Conservation (phyloP, 2,797 vertebrate genomes). For the Florisuga fusca region DNA sequence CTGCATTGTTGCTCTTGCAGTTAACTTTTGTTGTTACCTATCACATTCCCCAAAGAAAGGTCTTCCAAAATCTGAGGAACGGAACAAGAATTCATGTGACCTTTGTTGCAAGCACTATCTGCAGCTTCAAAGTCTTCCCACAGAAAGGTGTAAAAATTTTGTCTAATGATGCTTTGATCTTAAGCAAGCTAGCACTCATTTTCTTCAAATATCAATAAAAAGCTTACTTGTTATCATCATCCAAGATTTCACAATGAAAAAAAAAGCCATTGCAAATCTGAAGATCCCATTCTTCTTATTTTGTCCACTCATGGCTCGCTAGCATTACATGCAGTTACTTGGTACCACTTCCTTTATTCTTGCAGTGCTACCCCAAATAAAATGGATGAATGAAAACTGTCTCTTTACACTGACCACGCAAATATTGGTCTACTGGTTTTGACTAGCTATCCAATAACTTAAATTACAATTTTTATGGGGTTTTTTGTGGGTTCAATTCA, state of each 20-base stretch:
- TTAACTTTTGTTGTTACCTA: background rate
- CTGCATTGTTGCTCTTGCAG: rapidly evolving
- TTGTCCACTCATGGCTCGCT: background rate
- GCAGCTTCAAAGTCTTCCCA: background rate
- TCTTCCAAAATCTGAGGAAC: background rate
- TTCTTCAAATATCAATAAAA: background rate
- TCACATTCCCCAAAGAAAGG: background rate
- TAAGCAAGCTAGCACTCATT: background rate
- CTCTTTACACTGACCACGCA: background rate
- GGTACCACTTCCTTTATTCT: background rate
- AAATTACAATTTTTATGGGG: background rate
- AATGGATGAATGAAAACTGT: background rate
- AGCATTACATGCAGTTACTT: background rate
- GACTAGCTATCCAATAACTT: background rate
- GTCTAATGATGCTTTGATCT: background rate
- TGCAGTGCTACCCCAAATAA: background rate
- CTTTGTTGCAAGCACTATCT: background rate
- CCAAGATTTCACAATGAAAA: background rate
- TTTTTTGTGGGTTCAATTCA: background rate
- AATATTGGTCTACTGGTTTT: background rate
- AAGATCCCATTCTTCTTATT: background rate
- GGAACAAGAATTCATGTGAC: background rate
- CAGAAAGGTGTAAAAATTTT: background rate
- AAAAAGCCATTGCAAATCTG: background rate
- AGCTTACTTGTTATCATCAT: background rate